Evolutionary conservation across 1,140 invertebrate species (phyloP).

Genomic region (Oreohelix idahoensis): DNA sequence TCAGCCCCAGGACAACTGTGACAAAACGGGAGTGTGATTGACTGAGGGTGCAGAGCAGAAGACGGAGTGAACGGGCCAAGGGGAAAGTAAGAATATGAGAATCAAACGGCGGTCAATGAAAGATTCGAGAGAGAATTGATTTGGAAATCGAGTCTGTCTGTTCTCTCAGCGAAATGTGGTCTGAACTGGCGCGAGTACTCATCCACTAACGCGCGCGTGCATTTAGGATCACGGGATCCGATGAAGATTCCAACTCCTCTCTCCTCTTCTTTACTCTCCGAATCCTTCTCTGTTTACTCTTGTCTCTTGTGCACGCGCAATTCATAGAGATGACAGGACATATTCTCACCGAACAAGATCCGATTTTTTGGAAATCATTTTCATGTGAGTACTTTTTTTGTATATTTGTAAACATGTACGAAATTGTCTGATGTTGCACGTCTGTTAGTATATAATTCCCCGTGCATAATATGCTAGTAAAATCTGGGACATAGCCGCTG

Average conservation of each 20-base stretch:
- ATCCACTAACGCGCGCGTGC: neutral
- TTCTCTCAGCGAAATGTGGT: neutral
- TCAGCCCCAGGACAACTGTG: neutral
- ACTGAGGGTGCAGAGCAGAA: no score
- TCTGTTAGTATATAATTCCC: no score
- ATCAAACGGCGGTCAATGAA: neutral
- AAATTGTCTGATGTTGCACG: no score
- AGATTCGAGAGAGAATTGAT: neutral
- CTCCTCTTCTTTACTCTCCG: neutral
- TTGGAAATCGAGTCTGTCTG: neutral
- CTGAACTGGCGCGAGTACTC: neutral
- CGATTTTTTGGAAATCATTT: neutral
- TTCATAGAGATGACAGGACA: neutral
- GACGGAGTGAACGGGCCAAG: no score
- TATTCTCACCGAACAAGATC: neutral
- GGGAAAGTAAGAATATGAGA: no score
- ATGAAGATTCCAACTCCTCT: neutral
- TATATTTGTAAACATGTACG: neutral
- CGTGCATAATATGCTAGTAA: no score
- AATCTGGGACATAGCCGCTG: no score
- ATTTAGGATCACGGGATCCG: neutral
- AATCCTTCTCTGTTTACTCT: no score
- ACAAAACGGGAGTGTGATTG: neutral
- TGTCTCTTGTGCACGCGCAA: no score
- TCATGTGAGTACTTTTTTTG: neutral